These are phyloP conservation scores for Trissonchulus sp. DNA, from an alignment of 2,888 invertebrate genomes.

Conservation along the genomic window DNA sequence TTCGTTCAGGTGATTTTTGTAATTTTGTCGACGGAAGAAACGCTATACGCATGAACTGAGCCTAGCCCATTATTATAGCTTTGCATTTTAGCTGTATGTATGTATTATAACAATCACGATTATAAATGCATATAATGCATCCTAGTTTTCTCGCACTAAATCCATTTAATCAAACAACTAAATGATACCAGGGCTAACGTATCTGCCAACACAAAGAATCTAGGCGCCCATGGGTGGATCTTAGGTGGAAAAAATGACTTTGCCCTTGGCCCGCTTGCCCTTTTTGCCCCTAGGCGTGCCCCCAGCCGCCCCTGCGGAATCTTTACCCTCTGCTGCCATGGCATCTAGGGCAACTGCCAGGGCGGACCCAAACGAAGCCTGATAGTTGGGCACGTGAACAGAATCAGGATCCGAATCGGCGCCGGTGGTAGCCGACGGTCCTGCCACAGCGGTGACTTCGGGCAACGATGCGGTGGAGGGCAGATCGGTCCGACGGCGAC, in stretches of 20 bases:
- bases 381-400: background rate
- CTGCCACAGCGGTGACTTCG: background rate
- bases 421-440: background rate
- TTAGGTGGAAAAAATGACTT: slow-evolving; percentile 14
- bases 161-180: too few species aligned
- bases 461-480: background rate
- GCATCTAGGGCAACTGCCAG: background rate
- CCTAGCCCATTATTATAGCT: too few species aligned
- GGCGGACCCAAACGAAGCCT: background rate
- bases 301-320: background rate
- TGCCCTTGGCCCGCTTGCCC: slow-evolving; percentile 2
- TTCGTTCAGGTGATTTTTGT: too few species aligned
- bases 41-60: too few species aligned
- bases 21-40: too few species aligned
- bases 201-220: too few species aligned
- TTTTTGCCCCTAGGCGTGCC: background rate
- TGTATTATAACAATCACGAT: too few species aligned
- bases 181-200: too few species aligned
- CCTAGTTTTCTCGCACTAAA: too few species aligned
- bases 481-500: background rate
- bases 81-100: too few species aligned
- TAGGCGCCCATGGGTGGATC: too few species aligned
- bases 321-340: background rate
- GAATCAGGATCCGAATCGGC: background rate
- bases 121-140: too few species aligned